phyloP scores from a whole-genome alignment of 2,888 invertebrate species.

The Hartigia nigra region DNA sequence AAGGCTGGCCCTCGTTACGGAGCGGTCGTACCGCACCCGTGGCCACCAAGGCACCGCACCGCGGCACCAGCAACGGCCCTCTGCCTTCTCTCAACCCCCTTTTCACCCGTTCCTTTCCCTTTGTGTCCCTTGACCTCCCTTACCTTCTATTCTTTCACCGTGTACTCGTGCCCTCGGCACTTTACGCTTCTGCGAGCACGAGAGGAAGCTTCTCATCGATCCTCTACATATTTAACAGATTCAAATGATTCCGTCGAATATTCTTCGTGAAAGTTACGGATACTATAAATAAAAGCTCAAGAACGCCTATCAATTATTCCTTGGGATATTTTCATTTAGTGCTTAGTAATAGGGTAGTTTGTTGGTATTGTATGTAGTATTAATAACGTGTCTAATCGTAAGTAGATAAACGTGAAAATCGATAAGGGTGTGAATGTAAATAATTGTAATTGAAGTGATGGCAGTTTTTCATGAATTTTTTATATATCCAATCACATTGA shows the following conservation, averaged over 20 bases:
- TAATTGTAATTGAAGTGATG: no score
- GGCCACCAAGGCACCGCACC: constrained; percentile 64
- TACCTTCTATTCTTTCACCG: constrained; percentile 32
- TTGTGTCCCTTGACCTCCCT: constrained; percentile 3
- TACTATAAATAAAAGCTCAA: not conserved
- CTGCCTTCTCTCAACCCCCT: constrained; percentile 39
- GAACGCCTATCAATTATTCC: not conserved
- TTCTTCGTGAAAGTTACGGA: not conserved
- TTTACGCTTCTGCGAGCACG: constrained; percentile 19
- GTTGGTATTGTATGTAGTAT: not conserved
- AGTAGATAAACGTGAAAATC: not conserved
- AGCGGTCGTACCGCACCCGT: constrained; percentile 59
- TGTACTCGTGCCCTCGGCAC: constrained; percentile 13
- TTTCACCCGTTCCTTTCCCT: constrained; percentile 31
- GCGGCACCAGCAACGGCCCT: constrained; percentile 5
- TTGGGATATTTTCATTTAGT: not conserved
- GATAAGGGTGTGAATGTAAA: not conserved
- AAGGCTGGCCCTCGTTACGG: constrained; percentile 63
- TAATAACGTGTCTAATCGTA: not conserved
- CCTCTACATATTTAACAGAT: not conserved
- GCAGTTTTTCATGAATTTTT: no score
- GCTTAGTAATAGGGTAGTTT: not conserved
- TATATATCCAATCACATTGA: no score
- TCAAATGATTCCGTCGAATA: not conserved
- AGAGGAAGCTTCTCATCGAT: constrained; percentile 24